Percentiles rank a stretch among this genome's conserved stretches.
Evolutionary conservation across 2,797 vertebrate species (phyloP).

Genomic region (Muscicapa comitata): DNA sequence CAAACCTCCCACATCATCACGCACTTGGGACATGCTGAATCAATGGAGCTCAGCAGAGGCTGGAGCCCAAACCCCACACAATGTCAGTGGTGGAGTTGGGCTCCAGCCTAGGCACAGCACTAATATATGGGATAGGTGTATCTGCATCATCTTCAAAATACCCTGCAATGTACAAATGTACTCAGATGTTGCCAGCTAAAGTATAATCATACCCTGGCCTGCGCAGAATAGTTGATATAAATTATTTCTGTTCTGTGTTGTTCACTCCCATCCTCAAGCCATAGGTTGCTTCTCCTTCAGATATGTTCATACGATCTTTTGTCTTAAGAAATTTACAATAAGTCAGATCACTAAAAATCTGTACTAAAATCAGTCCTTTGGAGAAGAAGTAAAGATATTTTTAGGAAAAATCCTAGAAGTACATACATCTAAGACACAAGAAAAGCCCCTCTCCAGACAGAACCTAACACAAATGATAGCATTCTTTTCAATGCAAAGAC

Average conservation of each 20-base stretch:
- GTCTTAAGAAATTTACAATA: not conserved
- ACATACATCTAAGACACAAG: not conserved
- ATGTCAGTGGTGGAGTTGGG: accelerated
- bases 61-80: not conserved
- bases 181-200: not conserved
- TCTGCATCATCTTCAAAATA: not conserved
- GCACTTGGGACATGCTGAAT: accelerated
- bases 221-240: not conserved
- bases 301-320: not conserved
- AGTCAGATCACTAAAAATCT: not conserved
- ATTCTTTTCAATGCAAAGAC: accelerated
- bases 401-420: not conserved
- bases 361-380: not conserved
- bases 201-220: accelerated
- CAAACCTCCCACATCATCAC: accelerated
- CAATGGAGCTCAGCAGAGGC: no score
- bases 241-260: not conserved
- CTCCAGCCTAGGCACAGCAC: not conserved
- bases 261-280: not conserved
- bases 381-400: not conserved
- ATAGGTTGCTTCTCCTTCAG: not conserved
- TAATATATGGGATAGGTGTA: accelerated
- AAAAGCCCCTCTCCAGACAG: not conserved
- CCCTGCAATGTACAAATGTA: accelerated
- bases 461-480: not conserved